Evolutionary conservation across 1,140 invertebrate species (phyloP).

Genomic region (Ectropis grisescens): DNA sequence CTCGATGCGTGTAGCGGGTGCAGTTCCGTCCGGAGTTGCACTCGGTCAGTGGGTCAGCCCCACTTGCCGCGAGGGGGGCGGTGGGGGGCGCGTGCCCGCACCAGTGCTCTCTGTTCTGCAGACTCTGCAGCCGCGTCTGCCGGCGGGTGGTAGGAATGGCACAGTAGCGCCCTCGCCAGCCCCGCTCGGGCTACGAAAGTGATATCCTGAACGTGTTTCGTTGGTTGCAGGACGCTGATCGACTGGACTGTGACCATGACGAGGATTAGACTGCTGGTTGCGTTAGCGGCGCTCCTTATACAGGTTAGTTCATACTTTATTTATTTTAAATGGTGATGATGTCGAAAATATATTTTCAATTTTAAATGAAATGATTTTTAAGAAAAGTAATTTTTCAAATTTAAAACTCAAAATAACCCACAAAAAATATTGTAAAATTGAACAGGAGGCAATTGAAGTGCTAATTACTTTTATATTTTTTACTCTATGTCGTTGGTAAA

Average conservation of each 20-base stretch:
- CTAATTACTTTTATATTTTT: no score
- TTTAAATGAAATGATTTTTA: no score
- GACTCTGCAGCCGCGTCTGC: no score
- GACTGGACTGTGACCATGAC: slow-evolving; percentile 54
- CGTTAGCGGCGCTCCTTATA: slow-evolving; percentile 52
- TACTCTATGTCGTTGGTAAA: no score
- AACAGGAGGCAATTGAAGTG: no score
- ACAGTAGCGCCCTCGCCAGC: slow-evolving; percentile 22
- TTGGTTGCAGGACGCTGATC: slow-evolving; percentile 56
- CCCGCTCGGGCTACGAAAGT: slow-evolving; percentile 26
- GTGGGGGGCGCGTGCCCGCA: slow-evolving; percentile 13
- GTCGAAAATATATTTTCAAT: no score
- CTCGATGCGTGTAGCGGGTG: slow-evolving; percentile 50
- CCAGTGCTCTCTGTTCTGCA: slow-evolving; percentile 22
- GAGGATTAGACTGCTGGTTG: slow-evolving; percentile 51
- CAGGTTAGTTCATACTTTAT: slow-evolving; percentile 29
- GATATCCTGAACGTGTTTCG: slow-evolving; percentile 33
- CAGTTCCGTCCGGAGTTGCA: slow-evolving; percentile 54
- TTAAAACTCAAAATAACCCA: no score
- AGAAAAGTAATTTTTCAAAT: neutral
- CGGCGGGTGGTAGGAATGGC: slow-evolving; percentile 11
- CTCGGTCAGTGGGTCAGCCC: slow-evolving; percentile 60
- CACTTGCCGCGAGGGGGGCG: slow-evolving; percentile 11
- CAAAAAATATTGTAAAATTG: no score
- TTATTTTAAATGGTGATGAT: no score